Evolutionary conservation across 2,888 invertebrate genomes (phyloP), one percentile per base, ranked within the genome.

Genomic region (Eulithis prunata): DNA sequence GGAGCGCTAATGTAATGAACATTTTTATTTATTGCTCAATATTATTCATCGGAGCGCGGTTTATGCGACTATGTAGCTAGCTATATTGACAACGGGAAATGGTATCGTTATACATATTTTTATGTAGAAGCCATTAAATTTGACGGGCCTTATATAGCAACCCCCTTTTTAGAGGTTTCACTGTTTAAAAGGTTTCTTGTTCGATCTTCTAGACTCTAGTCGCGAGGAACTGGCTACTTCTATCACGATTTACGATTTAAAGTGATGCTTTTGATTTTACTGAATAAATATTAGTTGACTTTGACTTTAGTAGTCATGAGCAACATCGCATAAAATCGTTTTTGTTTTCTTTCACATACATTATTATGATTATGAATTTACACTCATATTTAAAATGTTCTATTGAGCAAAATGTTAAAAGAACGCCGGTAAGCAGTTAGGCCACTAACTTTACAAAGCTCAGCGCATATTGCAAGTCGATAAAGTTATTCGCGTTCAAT

Each of bases 401-500:
- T 41, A 32, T 32, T 32, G 32, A 13, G 21, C 49, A 21, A 11
- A 21, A 21, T 7, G 10, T 11, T 21, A 11, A 49, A 10, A 21
- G 11, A 14, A 11, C 4, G 11, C 10, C 41, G 41, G 49, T 49
- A 49, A 8, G 49, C 49, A 41, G 41, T 41, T 41, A 41, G 41
- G 41, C 8, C 41, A 47, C 21, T 21, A 53, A 52, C 57, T 64
- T 62, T 59, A 69, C 67, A 70, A 70, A 64, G 61, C 63, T 59
- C 54, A 57, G 68, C 81, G 84, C 85, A 88, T 82, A 85, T 83
- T 88, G 87, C 87, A 89, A 85, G 80, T 82, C 84, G 81, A 89
- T 89, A 90, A 91, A 91, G 85, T 88, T 91, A 89, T 91, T 89
- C 87, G 83, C 86, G 90, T 90, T 91, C 90, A 90, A 90, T 90